Conservation (phyloP, 2,888 invertebrate species). For the Cheilosia impressa region DNA sequence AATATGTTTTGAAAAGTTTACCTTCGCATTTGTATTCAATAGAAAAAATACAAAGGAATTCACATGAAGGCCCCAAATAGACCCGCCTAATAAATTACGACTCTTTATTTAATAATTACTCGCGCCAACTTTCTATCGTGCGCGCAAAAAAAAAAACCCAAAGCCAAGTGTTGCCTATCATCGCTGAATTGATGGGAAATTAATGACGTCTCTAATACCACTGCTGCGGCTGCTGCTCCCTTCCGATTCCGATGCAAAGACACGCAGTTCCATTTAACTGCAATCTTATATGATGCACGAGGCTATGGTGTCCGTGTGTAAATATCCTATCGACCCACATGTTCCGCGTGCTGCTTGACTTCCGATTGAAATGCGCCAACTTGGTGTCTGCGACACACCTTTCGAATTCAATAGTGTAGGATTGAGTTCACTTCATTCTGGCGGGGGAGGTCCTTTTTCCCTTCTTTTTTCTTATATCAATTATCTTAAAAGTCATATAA, state of each 20-base stretch:
- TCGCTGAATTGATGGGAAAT: constrained; percentile 46
- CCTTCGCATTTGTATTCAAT: neutral
- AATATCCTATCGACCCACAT: constrained; percentile 32
- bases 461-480: constrained; percentile 20
- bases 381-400: constrained; percentile 51
- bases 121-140: neutral
- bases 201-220: constrained; percentile 45
- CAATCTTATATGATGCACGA: constrained; percentile 45
- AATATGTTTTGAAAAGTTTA: too few relatives aligned
- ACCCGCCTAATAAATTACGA: constrained; percentile 26
- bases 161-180: constrained; percentile 26
- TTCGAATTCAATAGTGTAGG: constrained; percentile 38
- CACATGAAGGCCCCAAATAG: neutral
- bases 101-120: constrained; percentile 31
- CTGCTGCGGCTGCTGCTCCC: constrained; percentile 32
- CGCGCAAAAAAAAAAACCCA: constrained; percentile 1
- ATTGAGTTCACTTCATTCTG: constrained; percentile 19
- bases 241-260: constrained; percentile 17
- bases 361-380: constrained; percentile 56
- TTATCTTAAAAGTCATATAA: constrained; percentile 54
- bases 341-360: constrained; percentile 34
- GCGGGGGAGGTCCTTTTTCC: neutral
- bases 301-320: constrained; percentile 29
- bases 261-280: constrained; percentile 38
- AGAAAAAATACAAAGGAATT: neutral